A percentile compares a stretch with the other conserved stretches of the same genome.
Evolutionary conservation across 2,888 invertebrate species (phyloP).

Genomic region (Saturnia pavonia): DNA sequence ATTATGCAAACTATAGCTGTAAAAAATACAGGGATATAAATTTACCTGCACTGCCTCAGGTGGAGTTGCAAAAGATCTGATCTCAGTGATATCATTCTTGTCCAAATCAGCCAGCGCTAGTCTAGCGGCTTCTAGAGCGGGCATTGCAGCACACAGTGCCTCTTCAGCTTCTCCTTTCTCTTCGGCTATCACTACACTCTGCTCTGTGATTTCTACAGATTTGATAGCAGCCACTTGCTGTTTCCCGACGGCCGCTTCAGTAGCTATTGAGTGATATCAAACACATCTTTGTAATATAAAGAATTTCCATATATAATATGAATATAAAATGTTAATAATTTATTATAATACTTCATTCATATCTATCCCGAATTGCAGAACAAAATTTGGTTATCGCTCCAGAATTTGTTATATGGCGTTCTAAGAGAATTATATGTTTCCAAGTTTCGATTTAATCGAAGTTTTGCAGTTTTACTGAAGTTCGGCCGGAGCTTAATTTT

Average conservation of each 20-base stretch:
- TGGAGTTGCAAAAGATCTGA: slow-evolving; percentile 94
- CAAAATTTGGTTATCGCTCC: too few relatives aligned
- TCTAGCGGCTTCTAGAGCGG: slow-evolving; percentile 91
- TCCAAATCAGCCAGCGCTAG: slow-evolving; percentile 91
- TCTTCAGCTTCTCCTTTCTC: slow-evolving; percentile 94
- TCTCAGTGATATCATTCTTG: slow-evolving; percentile 95
- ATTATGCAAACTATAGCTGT: not conserved
- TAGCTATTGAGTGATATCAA: slow-evolving; percentile 62
- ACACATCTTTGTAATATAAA: not conserved
- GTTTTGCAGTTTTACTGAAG: too few relatives aligned
- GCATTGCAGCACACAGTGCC: slow-evolving; percentile 90
- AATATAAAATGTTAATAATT: not conserved
- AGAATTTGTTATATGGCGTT: too few relatives aligned
- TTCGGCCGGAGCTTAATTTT: too few relatives aligned
- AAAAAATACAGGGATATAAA: not conserved
- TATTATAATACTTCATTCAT: not conserved
- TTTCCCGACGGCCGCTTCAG: slow-evolving; percentile 87
- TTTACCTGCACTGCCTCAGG: slow-evolving; percentile 91
- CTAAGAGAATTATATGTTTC: too few relatives aligned
- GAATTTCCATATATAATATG: not conserved
- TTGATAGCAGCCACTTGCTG: slow-evolving; percentile 91
- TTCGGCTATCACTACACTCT: slow-evolving; percentile 88
- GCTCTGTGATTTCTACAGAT: slow-evolving; percentile 90
- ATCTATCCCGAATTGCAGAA: not conserved
- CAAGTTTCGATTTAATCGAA: too few relatives aligned